Conservation (phyloP, 2,113 vertebrate genomes). For the Tragelaphus buxtoni region DNA sequence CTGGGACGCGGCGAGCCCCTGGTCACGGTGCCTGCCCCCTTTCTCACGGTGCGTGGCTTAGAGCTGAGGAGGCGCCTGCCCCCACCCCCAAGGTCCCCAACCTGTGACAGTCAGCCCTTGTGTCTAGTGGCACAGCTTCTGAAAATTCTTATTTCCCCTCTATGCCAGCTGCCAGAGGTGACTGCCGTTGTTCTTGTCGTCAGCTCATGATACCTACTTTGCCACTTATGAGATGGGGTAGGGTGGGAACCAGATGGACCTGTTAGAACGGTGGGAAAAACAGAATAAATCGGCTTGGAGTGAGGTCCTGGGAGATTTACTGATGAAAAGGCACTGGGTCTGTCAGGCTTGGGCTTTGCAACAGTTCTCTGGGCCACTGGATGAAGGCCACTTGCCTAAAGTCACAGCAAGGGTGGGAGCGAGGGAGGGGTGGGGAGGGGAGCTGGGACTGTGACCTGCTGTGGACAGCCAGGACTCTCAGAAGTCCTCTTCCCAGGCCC, state of each 20-base stretch:
- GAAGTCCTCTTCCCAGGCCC: background rate
- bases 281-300: rapidly evolving
- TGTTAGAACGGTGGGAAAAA: background rate
- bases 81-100: rapidly evolving
- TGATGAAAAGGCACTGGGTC: background rate
- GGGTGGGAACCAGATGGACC: background rate
- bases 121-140: background rate
- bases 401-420: background rate
- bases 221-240: background rate
- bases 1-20: rapidly evolving
- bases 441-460: background rate
- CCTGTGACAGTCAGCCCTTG: background rate
- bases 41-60: background rate
- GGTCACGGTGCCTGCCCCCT: rapidly evolving
- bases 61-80: background rate
- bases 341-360: background rate
- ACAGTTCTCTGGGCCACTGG: background rate
- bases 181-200: background rate
- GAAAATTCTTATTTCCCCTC: background rate
- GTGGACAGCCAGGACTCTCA: background rate
- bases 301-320: background rate
- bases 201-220: too few relatives aligned
- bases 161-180: background rate
- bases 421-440: background rate
- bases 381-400: background rate